Evolutionary conservation across 2,113 vertebrate species (phyloP), one percentile per base, ranked within the genome.

Genomic region (Poeciliopsis occidentalis): DNA sequence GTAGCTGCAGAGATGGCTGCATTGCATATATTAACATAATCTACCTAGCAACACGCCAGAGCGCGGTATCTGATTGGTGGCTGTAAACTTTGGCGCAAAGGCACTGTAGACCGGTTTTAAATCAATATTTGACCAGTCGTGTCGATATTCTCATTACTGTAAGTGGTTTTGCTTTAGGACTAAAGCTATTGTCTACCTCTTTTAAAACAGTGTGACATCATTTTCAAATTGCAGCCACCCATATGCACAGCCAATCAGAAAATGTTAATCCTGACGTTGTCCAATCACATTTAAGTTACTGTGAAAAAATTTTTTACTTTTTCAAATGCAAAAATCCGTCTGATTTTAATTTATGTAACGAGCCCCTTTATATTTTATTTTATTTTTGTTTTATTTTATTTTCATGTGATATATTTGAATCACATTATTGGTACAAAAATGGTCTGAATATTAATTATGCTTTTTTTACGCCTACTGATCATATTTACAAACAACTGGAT

Each of bases 1-100:
- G 95, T 96, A 96, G 96, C 95, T 96, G 96, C 96, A 96, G 95
- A 94, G 93, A 94, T 89, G 95, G 95, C 88, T 70, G 94, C 92
- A 81, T 89, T 85, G 89, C 81, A 89, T 90, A 94, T 90, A 96
- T 97, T 97, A 96, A 74, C 95, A 96, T 96, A 96, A 94, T 94
- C 95, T 96, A 79, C 96, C 95, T 94, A 85, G 95, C 92, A 96
- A 96, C 96, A 81, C 34, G 41, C 3, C 0, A 12, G 26, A 77
- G 39, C 67, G 66, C 66, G 8, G 69, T 19, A 13, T 69, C 67
- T 81, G 85, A 94, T 95, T 95, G 94, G 95, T 71, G 12, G 34
- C 17, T 72, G 17, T 67, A 78, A 73, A n/a, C 22, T 69, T 24
- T 6, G 13, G 31, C 17, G n/a, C 13, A 57, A 37, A 76, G 29